These are phyloP conservation scores for Sebastes alutus DNA, from an alignment of 2,797 vertebrate species.

Conservation along the genomic window DNA sequence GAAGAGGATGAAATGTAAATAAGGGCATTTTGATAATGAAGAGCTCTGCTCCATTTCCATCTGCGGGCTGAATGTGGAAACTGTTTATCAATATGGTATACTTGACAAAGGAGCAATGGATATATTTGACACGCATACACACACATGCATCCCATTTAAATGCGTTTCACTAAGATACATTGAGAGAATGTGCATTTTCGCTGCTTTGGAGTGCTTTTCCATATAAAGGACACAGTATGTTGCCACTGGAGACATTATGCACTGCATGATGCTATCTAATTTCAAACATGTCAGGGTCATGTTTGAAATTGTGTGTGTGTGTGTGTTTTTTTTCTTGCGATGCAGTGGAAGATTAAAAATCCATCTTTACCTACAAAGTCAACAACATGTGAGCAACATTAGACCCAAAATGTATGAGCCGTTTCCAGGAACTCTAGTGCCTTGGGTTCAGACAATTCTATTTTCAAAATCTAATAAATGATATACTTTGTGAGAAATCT, in stretches of 20 bases:
- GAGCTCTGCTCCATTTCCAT: constrained; percentile 37
- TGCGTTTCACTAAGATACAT: background rate
- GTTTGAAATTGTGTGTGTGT: too few species aligned
- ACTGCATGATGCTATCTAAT: background rate
- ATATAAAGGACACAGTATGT: background rate
- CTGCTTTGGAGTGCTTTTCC: background rate
- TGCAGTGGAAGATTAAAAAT: background rate
- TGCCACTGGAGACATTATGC: background rate
- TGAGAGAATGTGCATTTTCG: background rate
- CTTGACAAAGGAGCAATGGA: constrained; percentile 10
- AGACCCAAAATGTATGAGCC: background rate
- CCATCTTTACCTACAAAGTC: background rate
- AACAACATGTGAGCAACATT: background rate
- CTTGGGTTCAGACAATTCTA: background rate
- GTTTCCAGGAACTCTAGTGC: background rate
- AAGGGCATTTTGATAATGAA: constrained; percentile 56
- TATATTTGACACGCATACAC: background rate
- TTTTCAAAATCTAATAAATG: background rate
- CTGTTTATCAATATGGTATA: constrained; percentile 41
- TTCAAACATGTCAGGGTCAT: background rate
- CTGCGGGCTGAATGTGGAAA: constrained; percentile 21
- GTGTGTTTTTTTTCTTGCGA: background rate
- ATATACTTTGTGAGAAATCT: background rate
- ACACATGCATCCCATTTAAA: background rate
- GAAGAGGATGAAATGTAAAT: constrained; percentile 62